Evolutionary conservation across 1,140 invertebrate genomes (phyloP), one percentile per base, ranked within the genome.

Genomic region (Mactra quadrangularis): DNA sequence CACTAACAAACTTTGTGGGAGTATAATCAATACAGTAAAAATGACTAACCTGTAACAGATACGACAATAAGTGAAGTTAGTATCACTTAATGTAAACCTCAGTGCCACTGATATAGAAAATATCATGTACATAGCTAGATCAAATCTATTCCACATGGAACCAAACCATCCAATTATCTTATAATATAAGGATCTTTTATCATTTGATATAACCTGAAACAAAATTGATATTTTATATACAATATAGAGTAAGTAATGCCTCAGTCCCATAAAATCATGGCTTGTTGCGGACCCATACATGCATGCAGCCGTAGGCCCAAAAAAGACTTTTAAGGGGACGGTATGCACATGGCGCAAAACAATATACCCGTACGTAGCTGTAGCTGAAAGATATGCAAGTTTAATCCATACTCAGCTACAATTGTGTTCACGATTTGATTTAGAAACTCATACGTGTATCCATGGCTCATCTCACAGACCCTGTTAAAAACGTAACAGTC

Each of bases 91-190:
- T 0, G 79, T 71, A 60, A 88, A 90, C 0, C 91, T 57, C 52
- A 92, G 76, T 31, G 91, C 78, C 35, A 93, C 83, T 27, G 91
- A 88, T 0, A 89, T 29, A 1, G 91, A 71, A 31, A 93, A 89
- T 55, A 89, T 27, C 1, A 86, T 4, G 83, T 92, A 92, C 85
- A 92, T 88, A 19, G 87, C 11, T 41, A 91, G 78, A 66, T 93
- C 92, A 87, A 92, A 91, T 25, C 82, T 75, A 72, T 93, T 92
- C 92, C 92, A 93, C 9, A 88, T 62, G 53, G 86, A 88, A 3
- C 55, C 57, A 71, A 87, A 90, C 90, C 91, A 92, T 79, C 83
- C 87, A 3, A 74, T 53, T 7, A 92, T 38, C 71, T 92, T 92
- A 66, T 89, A 89, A 55, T 33, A 53, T 19, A 91, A 1, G 1